Evolutionary conservation across 2,888 invertebrate species (phyloP), one percentile per base, ranked within the genome.

Genomic region (Clanis bilineata): DNA sequence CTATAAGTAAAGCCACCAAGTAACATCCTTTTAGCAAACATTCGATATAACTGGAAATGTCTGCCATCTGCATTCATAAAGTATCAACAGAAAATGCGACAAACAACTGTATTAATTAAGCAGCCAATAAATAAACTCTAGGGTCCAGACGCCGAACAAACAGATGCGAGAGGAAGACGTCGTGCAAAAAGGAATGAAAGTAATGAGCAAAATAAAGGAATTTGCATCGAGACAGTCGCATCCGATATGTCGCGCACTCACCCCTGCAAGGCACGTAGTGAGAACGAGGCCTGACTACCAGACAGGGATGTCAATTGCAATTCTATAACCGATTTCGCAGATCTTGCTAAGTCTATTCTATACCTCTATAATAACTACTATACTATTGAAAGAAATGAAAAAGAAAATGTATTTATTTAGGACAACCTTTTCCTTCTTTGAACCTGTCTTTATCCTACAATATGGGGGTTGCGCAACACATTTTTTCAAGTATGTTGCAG

Each of bases 201-300:
- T 25, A 38, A 59, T 44, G 41, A 41, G 18, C 41, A 18, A 41
- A 41, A 41, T 41, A 51, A 51, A 51, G 10, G 51, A 22, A 59
- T 59, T 59, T 45, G 56, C 56, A 56, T 59, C 32, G 56, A 59
- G 59, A 56, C 56, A 41, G 56, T 56, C 56, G 54, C 55, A 59
- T 68, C 41, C 56, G 58, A 58, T 59, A 43, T 57, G 51, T 47
- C 23, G 43, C 58, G 60, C 62, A 60, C 58, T 73, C 74, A 72
- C 70, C 74, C 68, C 63, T 73, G 64, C 61, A 10, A 51, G 28
- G 65, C 65, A 70, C 58, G 61, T 63, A 62, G 64, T 51, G 66
- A 62, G 68, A 64, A 66, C 71, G 67, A 65, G 65, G 25, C 36
- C 58, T 23, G 56, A 38, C 38, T 47, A 43, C 21, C 28, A 12